Evolutionary conservation across 1,140 invertebrate species (phyloP), one percentile per base, ranked within the genome.

Genomic region (Octopus sinensis): DNA sequence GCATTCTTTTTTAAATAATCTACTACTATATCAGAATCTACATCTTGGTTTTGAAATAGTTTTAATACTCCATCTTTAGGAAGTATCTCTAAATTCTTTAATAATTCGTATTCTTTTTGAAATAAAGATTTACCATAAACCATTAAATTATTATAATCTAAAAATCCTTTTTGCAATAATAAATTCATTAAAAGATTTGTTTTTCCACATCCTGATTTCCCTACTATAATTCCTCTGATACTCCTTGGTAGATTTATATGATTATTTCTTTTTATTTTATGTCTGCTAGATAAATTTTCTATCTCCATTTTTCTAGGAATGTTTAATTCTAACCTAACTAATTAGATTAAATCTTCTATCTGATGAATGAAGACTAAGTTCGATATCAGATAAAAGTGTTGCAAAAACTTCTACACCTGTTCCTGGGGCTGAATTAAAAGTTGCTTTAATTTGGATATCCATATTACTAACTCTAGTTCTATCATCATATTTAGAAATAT

Each of bases 191-290:
- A 17, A 62, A 62, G 56, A 62, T 62, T 62, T 62, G 56, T 62
- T 62, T 62, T 62, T 17, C 56, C 56, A 62, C 56, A 62, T 62
- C 56, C 56, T 62, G 56, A 62, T 62, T 62, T 62, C 56, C 56
- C 56, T 62, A 62, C 56, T 62, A 62, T 9, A 62, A 62, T 62
- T 62, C 56, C 56, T 62, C 56, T 62, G 17, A 62, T 62, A 62
- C 56, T 62, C 17, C 56, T 62, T 62, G 56, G 56, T 62, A 62
- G 56, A 62, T 17, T 17, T 9, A 62, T 62, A 62, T 62, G 56
- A 62, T 62, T 62, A 62, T 62, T 62, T 62, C 56, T 62, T 62
- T 62, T 62, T 62, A 62, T 62, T 62, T 62, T 62, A 62, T 62
- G 56, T 17, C 17, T 62, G 56, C 56, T 62, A 17, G 56, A 62